Evolutionary conservation across 2,888 invertebrate species (phyloP).

Genomic region (Acrobasis suavella): DNA sequence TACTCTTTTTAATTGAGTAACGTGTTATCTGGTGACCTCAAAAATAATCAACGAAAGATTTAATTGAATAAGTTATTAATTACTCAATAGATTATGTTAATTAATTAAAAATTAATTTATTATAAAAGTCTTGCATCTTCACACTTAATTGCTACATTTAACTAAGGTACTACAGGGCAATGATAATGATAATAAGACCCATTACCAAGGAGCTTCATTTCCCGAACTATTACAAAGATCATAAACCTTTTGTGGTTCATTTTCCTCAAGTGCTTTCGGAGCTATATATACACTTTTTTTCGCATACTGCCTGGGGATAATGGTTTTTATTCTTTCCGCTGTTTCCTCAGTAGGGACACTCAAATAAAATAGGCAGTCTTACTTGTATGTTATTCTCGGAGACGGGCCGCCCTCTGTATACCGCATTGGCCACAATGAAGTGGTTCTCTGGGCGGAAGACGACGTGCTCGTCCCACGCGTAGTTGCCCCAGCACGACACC

Average conservation of each 20-base stretch:
- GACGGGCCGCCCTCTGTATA: slow-evolving; percentile 86
- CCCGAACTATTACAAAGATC: no score
- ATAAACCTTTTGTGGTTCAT: no score
- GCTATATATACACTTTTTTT: no score
- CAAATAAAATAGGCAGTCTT: slow-evolving; percentile 22
- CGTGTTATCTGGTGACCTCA: slow-evolving; percentile 7
- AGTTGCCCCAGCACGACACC: slow-evolving; percentile 88
- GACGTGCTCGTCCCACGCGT: slow-evolving; percentile 86
- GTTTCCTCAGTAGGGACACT: no score
- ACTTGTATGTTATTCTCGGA: slow-evolving; percentile 89
- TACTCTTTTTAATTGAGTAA: background rate
- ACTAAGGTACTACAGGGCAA: no score
- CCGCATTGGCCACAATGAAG: slow-evolving; percentile 83
- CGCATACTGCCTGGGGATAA: no score
- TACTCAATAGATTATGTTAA: background rate
- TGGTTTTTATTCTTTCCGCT: no score
- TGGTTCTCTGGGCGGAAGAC: slow-evolving; percentile 87
- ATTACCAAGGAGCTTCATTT: no score
- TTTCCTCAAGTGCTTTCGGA: no score
- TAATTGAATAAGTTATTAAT: background rate
- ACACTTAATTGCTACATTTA: no score
- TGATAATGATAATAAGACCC: no score
- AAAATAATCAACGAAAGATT: slow-evolving; percentile 2
- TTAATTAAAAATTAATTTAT: background rate
- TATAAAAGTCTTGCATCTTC: background rate